phyloP scores from a whole-genome alignment of 92 coral and sea anemone genomes.

The Epizoanthus ramosus region DNA sequence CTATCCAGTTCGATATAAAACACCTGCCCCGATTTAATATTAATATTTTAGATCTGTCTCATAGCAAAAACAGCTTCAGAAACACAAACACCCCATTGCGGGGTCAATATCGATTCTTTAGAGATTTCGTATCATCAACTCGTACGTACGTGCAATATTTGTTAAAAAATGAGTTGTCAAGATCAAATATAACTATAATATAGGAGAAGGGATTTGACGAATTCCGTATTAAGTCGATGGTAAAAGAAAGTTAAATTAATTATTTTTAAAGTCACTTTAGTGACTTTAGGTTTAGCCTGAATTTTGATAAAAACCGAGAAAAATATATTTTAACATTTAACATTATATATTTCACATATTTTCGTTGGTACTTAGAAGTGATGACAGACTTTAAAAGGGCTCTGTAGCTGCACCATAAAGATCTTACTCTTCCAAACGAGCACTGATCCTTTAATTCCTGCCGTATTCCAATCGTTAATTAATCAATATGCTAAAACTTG shows the following conservation, averaged over 20 bases:
- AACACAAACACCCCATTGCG: not conserved
- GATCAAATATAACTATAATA: too few relatives aligned
- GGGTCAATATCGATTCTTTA: not conserved
- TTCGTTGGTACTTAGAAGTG: too few relatives aligned
- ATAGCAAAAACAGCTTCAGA: not conserved
- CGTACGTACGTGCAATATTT: conserved; percentile 6
- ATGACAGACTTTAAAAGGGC: too few relatives aligned
- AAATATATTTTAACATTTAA: too few relatives aligned
- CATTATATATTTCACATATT: too few relatives aligned
- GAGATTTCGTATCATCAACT: not conserved
- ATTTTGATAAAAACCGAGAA: not conserved
- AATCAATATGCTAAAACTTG: too few relatives aligned
- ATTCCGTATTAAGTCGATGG: not conserved
- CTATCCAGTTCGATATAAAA: not conserved
- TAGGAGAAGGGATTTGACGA: too few relatives aligned
- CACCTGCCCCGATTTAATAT: conserved; percentile 9
- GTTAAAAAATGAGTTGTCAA: too few relatives aligned
- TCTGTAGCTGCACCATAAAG: too few relatives aligned
- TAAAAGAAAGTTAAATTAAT: not conserved
- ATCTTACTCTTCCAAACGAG: too few relatives aligned
- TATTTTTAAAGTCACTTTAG: not conserved
- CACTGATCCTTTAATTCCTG: too few relatives aligned
- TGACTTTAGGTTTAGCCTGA: not conserved
- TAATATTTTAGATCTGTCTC: not conserved
- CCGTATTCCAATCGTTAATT: too few relatives aligned